A percentile compares a stretch with the other conserved stretches of the same genome.
Conservation (phyloP, 2,113 vertebrate genomes). For the Gobiocypris rarus region DNA sequence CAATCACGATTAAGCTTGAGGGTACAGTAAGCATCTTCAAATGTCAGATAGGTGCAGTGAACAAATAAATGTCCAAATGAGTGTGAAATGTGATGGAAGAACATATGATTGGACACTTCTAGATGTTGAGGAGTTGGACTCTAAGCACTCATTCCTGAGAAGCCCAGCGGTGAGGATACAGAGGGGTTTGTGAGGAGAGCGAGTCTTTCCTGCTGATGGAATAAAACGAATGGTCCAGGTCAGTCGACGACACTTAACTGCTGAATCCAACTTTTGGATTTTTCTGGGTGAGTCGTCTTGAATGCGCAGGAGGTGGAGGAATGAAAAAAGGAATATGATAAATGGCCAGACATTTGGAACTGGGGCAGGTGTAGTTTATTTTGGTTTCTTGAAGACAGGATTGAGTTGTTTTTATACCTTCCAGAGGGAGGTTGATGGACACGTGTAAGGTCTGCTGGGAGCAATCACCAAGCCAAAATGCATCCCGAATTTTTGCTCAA, state of each 20-base stretch:
- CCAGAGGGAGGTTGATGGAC: background rate
- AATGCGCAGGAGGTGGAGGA: background rate
- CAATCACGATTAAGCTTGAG: constrained; percentile 3
- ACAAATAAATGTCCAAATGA: background rate
- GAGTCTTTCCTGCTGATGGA: background rate
- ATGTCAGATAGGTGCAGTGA: background rate
- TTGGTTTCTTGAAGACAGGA: background rate
- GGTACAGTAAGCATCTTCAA: constrained; percentile 6
- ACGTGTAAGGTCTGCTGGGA: background rate
- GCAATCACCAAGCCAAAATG: background rate
- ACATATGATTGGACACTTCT: background rate
- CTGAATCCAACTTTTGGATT: no score
- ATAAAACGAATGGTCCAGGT: background rate
- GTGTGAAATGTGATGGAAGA: background rate
- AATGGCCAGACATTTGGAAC: background rate
- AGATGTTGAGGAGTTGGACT: no score
- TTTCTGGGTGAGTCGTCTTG: no score
- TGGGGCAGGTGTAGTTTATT: background rate
- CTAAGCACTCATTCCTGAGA: background rate
- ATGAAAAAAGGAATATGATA: background rate
- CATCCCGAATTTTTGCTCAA: background rate
- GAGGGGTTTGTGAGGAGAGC: background rate
- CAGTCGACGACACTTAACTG: background rate
- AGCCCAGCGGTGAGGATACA: background rate
- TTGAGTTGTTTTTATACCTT: background rate